Percentiles rank a stretch among this genome's conserved stretches.
Conservation (phyloP, 1,140 invertebrate genomes). For the Bradynema listronoti region DNA sequence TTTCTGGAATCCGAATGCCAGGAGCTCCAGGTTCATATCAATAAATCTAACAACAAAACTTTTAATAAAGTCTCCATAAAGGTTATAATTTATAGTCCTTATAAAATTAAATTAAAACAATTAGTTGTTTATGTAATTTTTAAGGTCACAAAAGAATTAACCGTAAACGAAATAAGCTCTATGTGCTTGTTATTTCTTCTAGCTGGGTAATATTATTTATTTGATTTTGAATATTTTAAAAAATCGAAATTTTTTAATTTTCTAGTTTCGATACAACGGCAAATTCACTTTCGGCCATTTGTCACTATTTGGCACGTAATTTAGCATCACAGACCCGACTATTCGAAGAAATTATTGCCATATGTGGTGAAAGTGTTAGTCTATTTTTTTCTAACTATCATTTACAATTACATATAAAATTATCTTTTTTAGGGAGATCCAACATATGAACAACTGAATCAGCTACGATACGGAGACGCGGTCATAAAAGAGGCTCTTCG, state of each 20-base stretch:
- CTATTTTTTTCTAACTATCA: not conserved
- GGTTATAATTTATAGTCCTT: not conserved
- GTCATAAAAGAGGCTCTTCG: conserved; percentile 50
- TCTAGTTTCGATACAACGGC: conserved; percentile 69
- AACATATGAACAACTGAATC: conserved; percentile 43
- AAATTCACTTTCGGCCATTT: conserved; percentile 65
- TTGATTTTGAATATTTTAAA: conserved; percentile 1
- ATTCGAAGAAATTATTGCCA: conserved; percentile 60
- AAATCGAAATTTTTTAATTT: conserved; percentile 1
- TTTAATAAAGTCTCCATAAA: conserved; percentile 1
- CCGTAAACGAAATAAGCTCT: conserved; percentile 45
- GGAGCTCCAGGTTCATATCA: too few species aligned
- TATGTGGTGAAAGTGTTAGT: conserved; percentile 31
- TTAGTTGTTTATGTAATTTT: conserved; percentile 28
- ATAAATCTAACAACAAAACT: too few species aligned
- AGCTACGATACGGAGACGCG: conserved; percentile 47
- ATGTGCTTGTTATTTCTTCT: conserved; percentile 29
- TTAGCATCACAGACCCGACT: conserved; percentile 65
- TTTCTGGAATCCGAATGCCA: conserved; percentile 40
- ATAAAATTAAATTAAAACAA: conserved; percentile 13
- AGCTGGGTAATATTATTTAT: conserved; percentile 43
- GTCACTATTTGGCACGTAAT: conserved; percentile 67
- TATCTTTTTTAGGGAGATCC: conserved; percentile 21
- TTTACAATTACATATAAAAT: conserved; percentile 10
- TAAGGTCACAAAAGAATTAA: conserved; percentile 45